Evolutionary conservation across 1,140 invertebrate species (phyloP), one percentile per base, ranked within the genome.

Genomic region (Papilio polyxenes): DNA sequence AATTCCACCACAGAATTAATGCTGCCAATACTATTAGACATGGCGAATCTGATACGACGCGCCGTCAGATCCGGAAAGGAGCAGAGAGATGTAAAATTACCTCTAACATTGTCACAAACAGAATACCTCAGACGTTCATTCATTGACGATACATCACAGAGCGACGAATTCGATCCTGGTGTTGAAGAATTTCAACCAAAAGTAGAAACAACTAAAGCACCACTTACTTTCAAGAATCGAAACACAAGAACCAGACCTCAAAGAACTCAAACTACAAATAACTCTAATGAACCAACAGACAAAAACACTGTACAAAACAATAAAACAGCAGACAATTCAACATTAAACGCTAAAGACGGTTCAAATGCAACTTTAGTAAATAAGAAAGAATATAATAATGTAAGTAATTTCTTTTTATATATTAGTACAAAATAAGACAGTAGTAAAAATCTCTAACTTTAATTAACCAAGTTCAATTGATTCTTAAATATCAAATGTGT

Each of bases 21-120:
- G 90, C 86, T 97, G 59, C 96, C 96, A 37, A 96, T 96, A 82
- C 95, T 96, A 76, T 93, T 95, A 82, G 96, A 97, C 86, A 96
- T 96, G 84, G 96, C 96, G 1, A 96, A 96, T 85, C 93, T 96
- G 59, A 95, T 96, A 62, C 91, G 91, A 75, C 94, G 91, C 80
- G 92, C 95, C 0, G 90, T 94, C n/a, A 84, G 89, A 80, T 87
- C 85, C 44, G 92, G 85, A 75, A 95, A 92, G 84, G 89, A 92
- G 69, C 81, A 83, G 0, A 84, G 90, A 82, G 91, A 92, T 87
- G 89, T 91, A 80, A 89, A 83, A 85, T 81, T 81, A 78, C 87
- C 84, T 37, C 81, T 82, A 37, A 82, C 62, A 86, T 82, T 89
- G 86, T 89, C 95, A 86, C 80, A 89, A 86, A 86, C 89, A 85